Conservation (phyloP, 1,140 invertebrate genomes). For the Caligus rogercresseyi region DNA sequence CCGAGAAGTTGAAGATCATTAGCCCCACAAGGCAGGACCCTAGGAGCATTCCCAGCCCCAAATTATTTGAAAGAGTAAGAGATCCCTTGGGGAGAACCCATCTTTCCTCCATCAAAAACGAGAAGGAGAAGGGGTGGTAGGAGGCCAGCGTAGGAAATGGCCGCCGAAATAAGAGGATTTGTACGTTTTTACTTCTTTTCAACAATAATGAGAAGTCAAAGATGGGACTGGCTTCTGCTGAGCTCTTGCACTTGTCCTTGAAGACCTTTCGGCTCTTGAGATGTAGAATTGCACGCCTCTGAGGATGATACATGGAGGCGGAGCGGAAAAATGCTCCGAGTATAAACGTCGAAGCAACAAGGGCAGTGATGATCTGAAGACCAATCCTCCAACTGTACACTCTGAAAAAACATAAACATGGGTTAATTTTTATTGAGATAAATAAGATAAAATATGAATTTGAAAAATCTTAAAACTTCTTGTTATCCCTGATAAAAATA, state of each 20-base stretch:
- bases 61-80: neutral
- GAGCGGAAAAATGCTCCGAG: constrained; percentile 40
- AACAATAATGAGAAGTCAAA: neutral
- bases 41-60: neutral
- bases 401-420: constrained; percentile 36
- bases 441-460: too few relatives aligned
- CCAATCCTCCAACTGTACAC: constrained; percentile 66
- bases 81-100: neutral
- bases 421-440: too few relatives aligned
- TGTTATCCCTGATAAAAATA: too few relatives aligned
- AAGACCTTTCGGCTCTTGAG: constrained; percentile 6
- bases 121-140: neutral
- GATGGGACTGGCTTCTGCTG: neutral
- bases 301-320: constrained; percentile 8
- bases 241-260: neutral
- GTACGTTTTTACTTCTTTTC: neutral
- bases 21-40: neutral
- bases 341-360: constrained; percentile 61
- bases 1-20: neutral
- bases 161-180: neutral
- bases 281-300: constrained; percentile 7
- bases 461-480: too few relatives aligned
- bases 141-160: neutral
- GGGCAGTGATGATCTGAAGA: constrained; percentile 59
- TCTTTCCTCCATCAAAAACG: neutral